These are phyloP conservation scores for Gambusia holbrooki DNA, from an alignment of 2,113 vertebrate species.

Conservation along the genomic window DNA sequence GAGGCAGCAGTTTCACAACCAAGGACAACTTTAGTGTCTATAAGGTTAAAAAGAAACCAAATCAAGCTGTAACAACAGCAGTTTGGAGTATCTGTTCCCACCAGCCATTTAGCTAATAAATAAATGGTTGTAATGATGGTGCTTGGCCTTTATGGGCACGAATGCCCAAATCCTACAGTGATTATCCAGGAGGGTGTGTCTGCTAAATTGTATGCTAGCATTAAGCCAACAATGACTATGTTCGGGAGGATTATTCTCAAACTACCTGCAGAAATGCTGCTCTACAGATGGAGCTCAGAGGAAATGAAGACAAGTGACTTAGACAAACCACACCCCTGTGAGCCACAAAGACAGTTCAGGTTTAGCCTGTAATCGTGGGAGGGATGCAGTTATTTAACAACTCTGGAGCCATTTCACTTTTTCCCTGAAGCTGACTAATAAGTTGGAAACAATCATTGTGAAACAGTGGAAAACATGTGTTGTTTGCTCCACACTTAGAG, in stretches of 20 bases:
- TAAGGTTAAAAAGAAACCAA: constrained; percentile 34
- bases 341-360: constrained; percentile 36
- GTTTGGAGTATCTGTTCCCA: constrained; percentile 45
- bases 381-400: constrained; percentile 20
- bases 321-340: constrained; percentile 46
- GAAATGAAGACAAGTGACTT: constrained; percentile 55
- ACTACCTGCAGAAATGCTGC: constrained; percentile 29
- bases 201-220: constrained; percentile 19
- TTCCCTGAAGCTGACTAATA: constrained; percentile 24
- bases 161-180: constrained; percentile 36
- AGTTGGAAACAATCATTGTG: neutral
- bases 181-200: constrained; percentile 63
- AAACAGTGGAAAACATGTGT: neutral
- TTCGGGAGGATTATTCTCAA: constrained; percentile 3
- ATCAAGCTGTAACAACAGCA: constrained; percentile 21
- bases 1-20: constrained; percentile 21
- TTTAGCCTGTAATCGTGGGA: constrained; percentile 22
- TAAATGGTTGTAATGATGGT: constrained; percentile 52
- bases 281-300: constrained; percentile 46
- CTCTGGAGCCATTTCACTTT: neutral
- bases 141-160: constrained; percentile 28
- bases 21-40: constrained; percentile 35
- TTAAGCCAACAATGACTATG: constrained; percentile 33
- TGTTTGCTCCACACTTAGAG: constrained; percentile 21
- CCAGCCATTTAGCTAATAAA: constrained; percentile 51